phyloP scores from a whole-genome alignment of 2,888 invertebrate species.

The Oligia latruncula region DNA sequence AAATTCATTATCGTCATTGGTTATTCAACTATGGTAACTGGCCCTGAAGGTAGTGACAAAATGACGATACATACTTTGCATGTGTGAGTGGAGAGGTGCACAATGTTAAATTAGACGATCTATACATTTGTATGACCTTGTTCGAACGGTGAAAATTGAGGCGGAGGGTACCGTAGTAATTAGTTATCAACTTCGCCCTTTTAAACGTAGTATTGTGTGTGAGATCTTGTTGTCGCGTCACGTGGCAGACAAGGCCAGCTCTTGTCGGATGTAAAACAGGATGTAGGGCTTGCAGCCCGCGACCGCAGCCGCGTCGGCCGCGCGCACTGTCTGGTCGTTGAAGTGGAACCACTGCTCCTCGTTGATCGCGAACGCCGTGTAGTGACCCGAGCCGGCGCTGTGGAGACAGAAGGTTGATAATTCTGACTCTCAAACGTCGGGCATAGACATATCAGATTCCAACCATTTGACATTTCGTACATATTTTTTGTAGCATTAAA shows the following conservation, averaged over 20 bases:
- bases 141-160: slow-evolving; percentile 11
- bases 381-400: slow-evolving; percentile 96
- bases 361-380: slow-evolving; percentile 95
- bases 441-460: not conserved
- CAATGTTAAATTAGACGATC: not conserved
- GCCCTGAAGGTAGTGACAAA: not conserved
- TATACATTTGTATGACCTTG: not conserved
- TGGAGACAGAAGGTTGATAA: not conserved
- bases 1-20: not conserved
- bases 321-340: slow-evolving; percentile 95
- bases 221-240: slow-evolving; percentile 30
- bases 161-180: not conserved
- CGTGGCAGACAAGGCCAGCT: slow-evolving; percentile 77
- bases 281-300: slow-evolving; percentile 95
- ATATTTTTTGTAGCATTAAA: not conserved
- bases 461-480: not conserved
- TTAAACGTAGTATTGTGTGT: slow-evolving; percentile 9
- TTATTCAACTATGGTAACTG: slow-evolving; percentile 1
- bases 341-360: slow-evolving; percentile 96
- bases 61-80: not conserved
- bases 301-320: slow-evolving; percentile 92
- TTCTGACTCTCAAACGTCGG: not conserved
- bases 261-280: slow-evolving; percentile 94
- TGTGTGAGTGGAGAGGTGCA: not conserved
- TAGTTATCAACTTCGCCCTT: slow-evolving; percentile 16